Evolutionary conservation across 2,113 vertebrate species (phyloP).

Genomic region (Donacobius atricapilla): DNA sequence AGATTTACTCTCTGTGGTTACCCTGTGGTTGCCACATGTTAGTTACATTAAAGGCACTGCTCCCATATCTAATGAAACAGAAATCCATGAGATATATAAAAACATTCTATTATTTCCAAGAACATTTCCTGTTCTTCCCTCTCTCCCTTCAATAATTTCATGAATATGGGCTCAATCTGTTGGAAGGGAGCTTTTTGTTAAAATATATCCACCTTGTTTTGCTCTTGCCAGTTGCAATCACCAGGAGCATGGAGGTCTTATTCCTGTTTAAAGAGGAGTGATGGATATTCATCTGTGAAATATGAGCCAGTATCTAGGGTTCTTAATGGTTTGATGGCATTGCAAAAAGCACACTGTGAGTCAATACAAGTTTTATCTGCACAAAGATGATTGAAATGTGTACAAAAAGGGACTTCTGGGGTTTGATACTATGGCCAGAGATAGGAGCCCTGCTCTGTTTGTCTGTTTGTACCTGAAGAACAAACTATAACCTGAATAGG

Average conservation of each 20-base stretch:
- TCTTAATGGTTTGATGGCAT: neutral
- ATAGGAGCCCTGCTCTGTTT: too few relatives aligned
- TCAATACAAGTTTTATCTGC: neutral
- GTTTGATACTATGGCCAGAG: neutral
- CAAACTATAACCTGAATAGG: neutral
- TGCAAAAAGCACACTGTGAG: neutral
- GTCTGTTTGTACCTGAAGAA: neutral
- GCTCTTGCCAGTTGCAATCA: neutral
- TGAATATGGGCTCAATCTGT: neutral
- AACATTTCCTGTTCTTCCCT: neutral
- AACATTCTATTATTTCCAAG: neutral
- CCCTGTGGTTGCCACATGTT: conserved; percentile 47
- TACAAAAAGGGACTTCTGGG: neutral
- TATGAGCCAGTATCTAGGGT: neutral
- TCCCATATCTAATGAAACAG: conserved; percentile 28
- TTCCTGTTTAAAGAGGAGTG: neutral
- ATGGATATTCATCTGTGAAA: neutral
- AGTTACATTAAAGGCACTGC: conserved; percentile 20
- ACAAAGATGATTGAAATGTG: neutral
- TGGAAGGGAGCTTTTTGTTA: neutral
- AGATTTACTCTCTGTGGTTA: conserved; percentile 55
- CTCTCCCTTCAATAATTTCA: neutral
- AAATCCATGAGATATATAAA: neutral
- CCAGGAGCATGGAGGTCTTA: neutral
- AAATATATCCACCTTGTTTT: neutral